Percentiles rank a stretch among this genome's conserved stretches.
Evolutionary conservation across 2,797 vertebrate genomes (phyloP).

Genomic region (Acanthis flammea): DNA sequence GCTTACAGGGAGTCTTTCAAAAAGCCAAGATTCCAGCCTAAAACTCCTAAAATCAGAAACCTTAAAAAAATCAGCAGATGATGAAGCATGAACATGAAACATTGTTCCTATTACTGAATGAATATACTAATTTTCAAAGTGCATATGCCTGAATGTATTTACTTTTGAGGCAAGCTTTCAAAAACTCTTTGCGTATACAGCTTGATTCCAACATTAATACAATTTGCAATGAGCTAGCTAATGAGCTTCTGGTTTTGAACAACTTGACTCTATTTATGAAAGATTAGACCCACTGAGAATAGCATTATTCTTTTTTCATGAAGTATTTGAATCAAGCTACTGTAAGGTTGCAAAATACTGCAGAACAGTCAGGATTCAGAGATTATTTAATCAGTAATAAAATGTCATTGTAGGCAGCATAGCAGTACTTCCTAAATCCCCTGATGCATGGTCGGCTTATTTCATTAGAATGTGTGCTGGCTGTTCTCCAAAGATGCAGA

Average conservation of each 20-base stretch:
- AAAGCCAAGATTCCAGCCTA: neutral
- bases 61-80: neutral
- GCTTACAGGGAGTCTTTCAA: neutral
- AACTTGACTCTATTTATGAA: slow-evolving; percentile 64
- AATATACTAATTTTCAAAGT: neutral
- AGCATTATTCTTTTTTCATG: slow-evolving; percentile 7
- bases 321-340: slow-evolving; percentile 41
- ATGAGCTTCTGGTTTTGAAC: slow-evolving; percentile 63
- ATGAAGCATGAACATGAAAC: neutral
- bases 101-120: neutral
- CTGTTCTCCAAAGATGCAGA: slow-evolving; percentile 65
- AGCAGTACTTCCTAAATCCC: slow-evolving; percentile 60
- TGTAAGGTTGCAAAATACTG: slow-evolving; percentile 29
- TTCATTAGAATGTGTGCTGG: slow-evolving; percentile 71
- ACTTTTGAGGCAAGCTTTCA: neutral
- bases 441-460: slow-evolving; percentile 47
- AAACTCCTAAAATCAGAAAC: neutral
- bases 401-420: slow-evolving; percentile 45
- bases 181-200: neutral
- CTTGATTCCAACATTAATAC: neutral
- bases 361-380: slow-evolving; percentile 49
- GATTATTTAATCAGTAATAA: slow-evolving; percentile 68
- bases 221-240: neutral
- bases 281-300: slow-evolving; percentile 43
- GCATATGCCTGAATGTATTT: neutral